These are phyloP conservation scores for Heliornis fulica DNA, from an alignment of 2,113 vertebrate species.

Conservation along the genomic window DNA sequence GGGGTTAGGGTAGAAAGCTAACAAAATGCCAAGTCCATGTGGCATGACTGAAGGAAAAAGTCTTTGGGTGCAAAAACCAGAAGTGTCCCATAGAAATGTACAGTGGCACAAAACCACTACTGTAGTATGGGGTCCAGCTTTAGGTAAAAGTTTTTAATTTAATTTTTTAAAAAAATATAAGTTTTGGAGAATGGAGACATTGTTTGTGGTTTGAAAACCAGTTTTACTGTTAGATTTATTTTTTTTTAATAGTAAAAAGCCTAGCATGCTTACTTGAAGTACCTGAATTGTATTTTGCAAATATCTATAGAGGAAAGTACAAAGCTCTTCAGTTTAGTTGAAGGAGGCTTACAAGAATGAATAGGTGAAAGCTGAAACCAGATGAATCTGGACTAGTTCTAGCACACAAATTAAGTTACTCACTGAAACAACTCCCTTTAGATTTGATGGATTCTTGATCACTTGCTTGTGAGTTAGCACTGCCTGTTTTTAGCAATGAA, in stretches of 20 bases:
- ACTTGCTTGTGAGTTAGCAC: not conserved
- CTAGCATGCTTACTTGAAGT: not conserved
- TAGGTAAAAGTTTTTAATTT: too few species aligned
- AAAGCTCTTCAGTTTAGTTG: not conserved
- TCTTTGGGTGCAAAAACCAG: not conserved
- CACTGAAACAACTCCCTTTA: not conserved
- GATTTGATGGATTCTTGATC: not conserved
- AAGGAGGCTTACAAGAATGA: not conserved
- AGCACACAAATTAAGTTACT: conserved; percentile 4
- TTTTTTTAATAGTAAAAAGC: not conserved
- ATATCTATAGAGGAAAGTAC: not conserved
- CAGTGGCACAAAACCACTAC: not conserved
- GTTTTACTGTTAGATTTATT: not conserved
- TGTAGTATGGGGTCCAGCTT: not conserved
- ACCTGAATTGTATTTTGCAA: not conserved
- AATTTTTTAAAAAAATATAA: not conserved
- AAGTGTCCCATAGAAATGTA: not conserved
- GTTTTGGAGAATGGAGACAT: not conserved
- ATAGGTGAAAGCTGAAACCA: not conserved
- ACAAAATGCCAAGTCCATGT: not conserved
- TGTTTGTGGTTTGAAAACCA: not conserved
- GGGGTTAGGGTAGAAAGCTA: not conserved
- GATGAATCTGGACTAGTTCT: conserved; percentile 11
- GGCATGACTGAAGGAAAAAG: not conserved
- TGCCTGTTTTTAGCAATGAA: not conserved